Evolutionary conservation across 2,888 invertebrate species (phyloP).

Genomic region (Agriopis aurantiaria): DNA sequence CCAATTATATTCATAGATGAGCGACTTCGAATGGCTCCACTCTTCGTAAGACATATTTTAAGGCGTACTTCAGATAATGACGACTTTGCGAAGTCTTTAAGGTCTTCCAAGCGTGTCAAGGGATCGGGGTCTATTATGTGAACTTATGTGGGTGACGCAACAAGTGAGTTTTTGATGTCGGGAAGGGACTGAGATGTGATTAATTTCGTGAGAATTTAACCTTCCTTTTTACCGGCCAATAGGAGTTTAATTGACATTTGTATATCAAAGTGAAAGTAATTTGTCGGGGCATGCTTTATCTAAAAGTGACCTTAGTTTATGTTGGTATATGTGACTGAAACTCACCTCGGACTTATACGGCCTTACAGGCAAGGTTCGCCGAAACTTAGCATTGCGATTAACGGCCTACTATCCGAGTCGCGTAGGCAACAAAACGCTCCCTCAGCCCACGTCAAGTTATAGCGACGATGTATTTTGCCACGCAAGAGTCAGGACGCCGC

Average conservation of each 20-base stretch:
- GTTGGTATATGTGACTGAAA: no score
- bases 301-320: no score
- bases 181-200: conserved; percentile 5
- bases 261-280: not conserved
- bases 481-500: no score
- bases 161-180: conserved; percentile 44
- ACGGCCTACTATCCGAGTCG: no score
- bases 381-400: no score
- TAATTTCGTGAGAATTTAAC: conserved; percentile 3
- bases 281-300: not conserved
- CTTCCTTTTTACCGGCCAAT: not conserved
- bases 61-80: conserved; percentile 55
- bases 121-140: conserved; percentile 31
- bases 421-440: no score
- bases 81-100: conserved; percentile 49
- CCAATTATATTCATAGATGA: conserved; percentile 82
- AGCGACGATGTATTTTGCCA: no score
- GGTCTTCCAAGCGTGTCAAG: conserved; percentile 38
- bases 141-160: conserved; percentile 36
- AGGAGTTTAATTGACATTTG: conserved; percentile 11
- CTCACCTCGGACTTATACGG: no score
- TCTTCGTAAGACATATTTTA: conserved; percentile 49
- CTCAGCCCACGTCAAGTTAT: no score
- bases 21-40: conserved; percentile 59
- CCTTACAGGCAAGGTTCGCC: no score